Evolutionary conservation across 1,140 invertebrate species (phyloP).

Genomic region (Apis dorsata): DNA sequence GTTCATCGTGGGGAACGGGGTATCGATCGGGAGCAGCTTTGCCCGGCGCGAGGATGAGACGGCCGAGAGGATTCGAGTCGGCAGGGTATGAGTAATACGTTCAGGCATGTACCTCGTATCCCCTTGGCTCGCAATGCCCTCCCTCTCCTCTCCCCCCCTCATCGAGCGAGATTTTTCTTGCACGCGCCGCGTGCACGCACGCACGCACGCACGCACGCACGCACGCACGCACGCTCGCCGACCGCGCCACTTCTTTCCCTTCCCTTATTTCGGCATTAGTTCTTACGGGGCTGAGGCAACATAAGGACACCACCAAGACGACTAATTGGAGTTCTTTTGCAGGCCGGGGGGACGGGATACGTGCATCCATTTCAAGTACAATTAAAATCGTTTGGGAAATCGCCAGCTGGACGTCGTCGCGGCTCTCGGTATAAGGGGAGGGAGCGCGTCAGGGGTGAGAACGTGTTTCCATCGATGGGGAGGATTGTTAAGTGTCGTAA

Average conservation of each 20-base stretch:
- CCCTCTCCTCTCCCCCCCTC: no score
- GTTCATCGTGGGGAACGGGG: slow-evolving; percentile 11
- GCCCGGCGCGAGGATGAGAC: slow-evolving; percentile 19
- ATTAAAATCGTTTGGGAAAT: slow-evolving; percentile 56
- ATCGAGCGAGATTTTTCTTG: slow-evolving; percentile 53
- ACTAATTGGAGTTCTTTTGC: slow-evolving; percentile 63
- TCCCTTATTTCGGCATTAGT: slow-evolving; percentile 63
- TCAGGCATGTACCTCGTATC: slow-evolving; percentile 22
- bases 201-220: slow-evolving; percentile 26
- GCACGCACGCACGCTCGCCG: slow-evolving; percentile 25
- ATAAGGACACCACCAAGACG: slow-evolving; percentile 53
- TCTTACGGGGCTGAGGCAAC: slow-evolving; percentile 49
- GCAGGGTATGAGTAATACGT: slow-evolving; percentile 52
- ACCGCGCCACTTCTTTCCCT: slow-evolving; percentile 42
- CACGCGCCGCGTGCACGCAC: slow-evolving; percentile 35
- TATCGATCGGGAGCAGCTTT: slow-evolving; percentile 17
- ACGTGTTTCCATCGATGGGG: background rate
- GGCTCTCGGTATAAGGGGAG: no score
- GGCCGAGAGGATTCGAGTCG: background rate
- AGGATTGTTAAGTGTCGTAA: no score
- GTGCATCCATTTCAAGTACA: slow-evolving; percentile 43
- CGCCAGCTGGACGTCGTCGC: slow-evolving; percentile 20
- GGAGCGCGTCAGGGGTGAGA: background rate
- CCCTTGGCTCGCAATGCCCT: no score
- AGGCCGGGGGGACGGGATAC: slow-evolving; percentile 45